Base-by-base conservation (phyloP, 2,797 vertebrate species). In the Martes flavigula region DNA sequence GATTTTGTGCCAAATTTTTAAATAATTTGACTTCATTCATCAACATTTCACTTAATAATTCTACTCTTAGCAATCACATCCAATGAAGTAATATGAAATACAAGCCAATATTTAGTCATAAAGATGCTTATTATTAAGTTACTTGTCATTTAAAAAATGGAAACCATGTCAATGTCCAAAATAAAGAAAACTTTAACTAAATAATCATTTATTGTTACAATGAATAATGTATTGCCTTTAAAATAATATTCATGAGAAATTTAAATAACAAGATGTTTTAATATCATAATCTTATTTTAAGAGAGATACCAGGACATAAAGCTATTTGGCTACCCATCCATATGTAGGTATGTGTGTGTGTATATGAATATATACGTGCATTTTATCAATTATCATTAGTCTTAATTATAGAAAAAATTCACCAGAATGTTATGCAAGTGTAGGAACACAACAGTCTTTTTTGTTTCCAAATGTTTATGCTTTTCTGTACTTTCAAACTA, bases 121-220 rank as follows among this genome's bases (percentile, higher is more conserved):
- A 87, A 83, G 38, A 81, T 56, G 77, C 72, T 89, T 27, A 64
- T 77, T 89, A 79, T 46, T 88, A 78, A 83, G 30, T 38, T 90
- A 66, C 13, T 62, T 83, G 51, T 82, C 46, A 87, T 9, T 66
- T 23, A 68, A 56, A 83, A 83, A 54, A 87, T 38, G n/a, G 10
- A 86, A 85, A 20, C 6, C 64, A 90, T 1, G 14, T 81, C 43
- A 87, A n/a, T 18, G 72, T 64, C 32, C 73, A 35, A 95, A 89
- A 77, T 89, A 86, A 95, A 77, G 51, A 96, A 91, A 84, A 79
- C 64, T 40, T 88, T 32, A 81, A 89, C 27, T 78, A 92, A 94
- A 90, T 58, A 14, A 81, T 75, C n/a, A 89, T 56, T n/a, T 43
- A 70, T 32, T 66, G 73, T 68, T 62, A 75, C 10, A 91, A 20